These are phyloP conservation scores for Mionectes macconnelli DNA, from an alignment of 2,113 vertebrate species.

Conservation along the genomic window DNA sequence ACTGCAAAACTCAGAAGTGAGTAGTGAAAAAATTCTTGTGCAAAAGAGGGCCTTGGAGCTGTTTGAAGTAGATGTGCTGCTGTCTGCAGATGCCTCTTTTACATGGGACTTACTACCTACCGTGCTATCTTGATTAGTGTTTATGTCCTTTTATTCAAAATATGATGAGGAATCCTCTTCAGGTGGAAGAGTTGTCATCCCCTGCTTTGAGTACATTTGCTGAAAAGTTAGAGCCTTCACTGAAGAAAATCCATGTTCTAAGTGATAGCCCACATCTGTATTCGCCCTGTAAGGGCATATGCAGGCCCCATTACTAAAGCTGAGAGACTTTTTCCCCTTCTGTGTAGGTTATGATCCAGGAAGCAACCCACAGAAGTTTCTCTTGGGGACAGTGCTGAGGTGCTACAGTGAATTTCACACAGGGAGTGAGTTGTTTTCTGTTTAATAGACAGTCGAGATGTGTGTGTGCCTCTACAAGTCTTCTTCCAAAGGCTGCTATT, in stretches of 20 bases:
- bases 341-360: neutral
- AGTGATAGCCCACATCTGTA: neutral
- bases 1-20: neutral
- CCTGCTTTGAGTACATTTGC: neutral
- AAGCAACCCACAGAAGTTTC: neutral
- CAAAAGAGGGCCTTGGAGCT: neutral
- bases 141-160: neutral
- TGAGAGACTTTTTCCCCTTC: neutral
- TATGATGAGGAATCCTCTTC: neutral
- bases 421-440: neutral
- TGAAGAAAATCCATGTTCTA: neutral
- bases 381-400: neutral
- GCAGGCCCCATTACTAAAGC: neutral
- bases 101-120: neutral
- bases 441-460: neutral
- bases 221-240: neutral
- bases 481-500: neutral
- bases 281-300: neutral
- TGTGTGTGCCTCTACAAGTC: neutral
- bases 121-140: neutral
- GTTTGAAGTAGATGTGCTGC: neutral
- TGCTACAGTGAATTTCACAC: neutral
- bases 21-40: neutral
- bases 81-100: neutral
- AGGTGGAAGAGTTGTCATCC: neutral